Evolutionary conservation across 92 coral and sea anemone species (phyloP).

Genomic region (Heteractis magnifica): DNA sequence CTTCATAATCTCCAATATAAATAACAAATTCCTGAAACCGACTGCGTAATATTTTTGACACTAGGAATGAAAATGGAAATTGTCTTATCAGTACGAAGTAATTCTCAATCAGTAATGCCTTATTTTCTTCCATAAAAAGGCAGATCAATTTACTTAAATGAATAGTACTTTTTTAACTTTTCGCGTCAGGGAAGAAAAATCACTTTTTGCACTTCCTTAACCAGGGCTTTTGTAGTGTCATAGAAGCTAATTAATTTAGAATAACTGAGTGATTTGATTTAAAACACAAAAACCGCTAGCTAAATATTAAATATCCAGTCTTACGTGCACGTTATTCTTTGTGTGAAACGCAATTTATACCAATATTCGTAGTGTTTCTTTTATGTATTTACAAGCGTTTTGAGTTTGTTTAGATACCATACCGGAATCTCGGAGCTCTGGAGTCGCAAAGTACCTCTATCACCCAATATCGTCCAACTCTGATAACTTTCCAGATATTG

Average conservation of each 20-base stretch:
- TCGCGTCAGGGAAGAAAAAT: background rate
- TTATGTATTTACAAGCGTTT: background rate
- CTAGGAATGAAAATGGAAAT: background rate
- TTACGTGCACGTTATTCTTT: background rate
- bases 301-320: background rate
- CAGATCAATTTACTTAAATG: background rate
- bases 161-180: background rate
- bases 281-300: background rate
- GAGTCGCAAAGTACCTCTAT: background rate
- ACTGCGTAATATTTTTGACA: background rate
- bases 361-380: background rate
- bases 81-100: background rate
- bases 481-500: background rate
- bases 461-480: background rate
- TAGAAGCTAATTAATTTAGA: background rate
- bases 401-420: slow-evolving; percentile 9
- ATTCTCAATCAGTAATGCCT: background rate
- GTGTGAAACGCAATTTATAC: background rate
- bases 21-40: background rate
- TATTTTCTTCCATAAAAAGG: background rate
- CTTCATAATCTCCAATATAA: background rate
- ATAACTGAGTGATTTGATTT: background rate
- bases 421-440: slow-evolving; percentile 9
- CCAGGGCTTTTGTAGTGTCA: background rate
- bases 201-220: background rate